Evolutionary conservation across 2,113 vertebrate species (phyloP).

Genomic region (Falcunculus frontatus): DNA sequence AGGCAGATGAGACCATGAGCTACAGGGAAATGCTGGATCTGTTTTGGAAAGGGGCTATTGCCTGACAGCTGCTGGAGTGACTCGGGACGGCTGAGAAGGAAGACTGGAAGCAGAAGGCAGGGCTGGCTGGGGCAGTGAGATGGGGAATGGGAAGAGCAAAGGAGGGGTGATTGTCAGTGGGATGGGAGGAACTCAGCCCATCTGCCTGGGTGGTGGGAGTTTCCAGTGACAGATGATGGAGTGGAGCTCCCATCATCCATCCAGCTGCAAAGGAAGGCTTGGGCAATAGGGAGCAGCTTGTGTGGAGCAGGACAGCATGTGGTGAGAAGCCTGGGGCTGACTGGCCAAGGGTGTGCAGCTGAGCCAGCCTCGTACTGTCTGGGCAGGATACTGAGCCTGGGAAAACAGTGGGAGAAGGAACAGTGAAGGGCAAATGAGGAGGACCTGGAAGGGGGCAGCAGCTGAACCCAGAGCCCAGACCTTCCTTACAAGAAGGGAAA

Average conservation of each 20-base stretch:
- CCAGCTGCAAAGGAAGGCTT: neutral
- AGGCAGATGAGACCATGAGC: fast-evolving
- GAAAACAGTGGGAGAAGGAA: neutral
- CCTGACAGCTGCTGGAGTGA: neutral
- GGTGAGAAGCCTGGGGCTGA: neutral
- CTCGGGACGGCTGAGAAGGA: neutral
- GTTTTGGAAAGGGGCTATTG: neutral
- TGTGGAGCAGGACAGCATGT: neutral
- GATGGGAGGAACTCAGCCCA: neutral
- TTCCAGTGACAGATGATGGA: neutral
- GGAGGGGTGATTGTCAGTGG: neutral
- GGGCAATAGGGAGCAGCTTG: neutral
- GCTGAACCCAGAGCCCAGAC: neutral
- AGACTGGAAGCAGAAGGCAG: neutral
- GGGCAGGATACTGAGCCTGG: neutral
- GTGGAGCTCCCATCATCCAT: neutral
- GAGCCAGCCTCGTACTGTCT: neutral
- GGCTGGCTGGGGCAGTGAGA: neutral
- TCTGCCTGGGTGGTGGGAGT: neutral
- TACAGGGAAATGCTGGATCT: neutral
- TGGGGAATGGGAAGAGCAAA: neutral
- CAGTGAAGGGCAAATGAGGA: neutral
- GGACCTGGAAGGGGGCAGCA: neutral
- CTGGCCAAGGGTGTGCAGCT: neutral
- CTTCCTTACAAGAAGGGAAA: neutral